Base-by-base conservation (phyloP, 2,797 vertebrate genomes). In the Valencia hispanica region DNA sequence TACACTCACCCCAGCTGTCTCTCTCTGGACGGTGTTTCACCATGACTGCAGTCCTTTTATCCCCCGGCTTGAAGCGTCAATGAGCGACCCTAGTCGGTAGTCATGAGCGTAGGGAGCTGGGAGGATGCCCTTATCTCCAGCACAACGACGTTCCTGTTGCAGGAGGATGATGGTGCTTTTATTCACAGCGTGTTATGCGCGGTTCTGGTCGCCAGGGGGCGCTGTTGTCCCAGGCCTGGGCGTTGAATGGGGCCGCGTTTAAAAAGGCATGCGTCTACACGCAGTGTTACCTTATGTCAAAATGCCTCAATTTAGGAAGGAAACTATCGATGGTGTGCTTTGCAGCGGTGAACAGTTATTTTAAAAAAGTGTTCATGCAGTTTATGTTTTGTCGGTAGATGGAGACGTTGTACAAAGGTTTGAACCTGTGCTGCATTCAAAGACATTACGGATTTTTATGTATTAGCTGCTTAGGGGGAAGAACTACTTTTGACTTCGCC, bases 1-100 rank as follows among this genome's bases (percentile, higher is more conserved):
- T 86, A 90, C 91, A 94, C 95, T 96, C 93, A 96, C 96, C 96
- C 96, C 96, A 96, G 95, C 96, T 97, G 88, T 97, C 96, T 91
- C 96, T 92, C 63, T 96, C 95, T 85, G 96, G 96, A 66, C 96
- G 95, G 83, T 96, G 95, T 79, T 94, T 94, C 34, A 94, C 92
- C 95, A 96, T 97, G 57, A 79, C n/a, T 90, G 39, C 75, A 71
- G 79, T 83, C 86, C 89, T 82, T 72, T 50, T 11, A 55, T 77
- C 78, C 86, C 85, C 79, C 73, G 75, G 73, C 85, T 65, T 80
- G 77, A 88, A 41, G 74, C 79, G 88, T 50, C 53, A 50, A 72
- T 79, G 61, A 74, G 78, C 78, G 75, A 69, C 75, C 81, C 85
- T 91, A 93, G 61, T 89, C 88, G 87, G 84, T 73, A 79, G 81